phyloP scores from a whole-genome alignment of 2,113 vertebrate genomes.

The Taurulus bubalis region DNA sequence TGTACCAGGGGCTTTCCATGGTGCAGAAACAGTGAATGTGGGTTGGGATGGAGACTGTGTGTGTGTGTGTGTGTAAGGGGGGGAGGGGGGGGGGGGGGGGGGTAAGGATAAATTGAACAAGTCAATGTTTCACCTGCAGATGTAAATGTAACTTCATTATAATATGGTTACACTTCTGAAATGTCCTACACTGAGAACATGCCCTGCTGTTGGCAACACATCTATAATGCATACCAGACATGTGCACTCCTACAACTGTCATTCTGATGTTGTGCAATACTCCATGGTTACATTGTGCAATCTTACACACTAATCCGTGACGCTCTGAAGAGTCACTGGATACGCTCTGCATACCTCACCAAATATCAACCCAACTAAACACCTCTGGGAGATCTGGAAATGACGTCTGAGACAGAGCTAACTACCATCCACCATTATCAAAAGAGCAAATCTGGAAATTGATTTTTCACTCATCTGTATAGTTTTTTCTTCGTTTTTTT shows the following conservation, averaged over 20 bases:
- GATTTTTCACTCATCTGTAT: not conserved
- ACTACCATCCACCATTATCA: not conserved
- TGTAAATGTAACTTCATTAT: not conserved
- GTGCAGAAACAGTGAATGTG: slow-evolving; percentile 69
- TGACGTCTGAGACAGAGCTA: not conserved
- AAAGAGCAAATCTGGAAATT: not conserved
- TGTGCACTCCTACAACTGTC: slow-evolving; percentile 8
- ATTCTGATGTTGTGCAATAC: slow-evolving; percentile 22
- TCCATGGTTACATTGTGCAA: slow-evolving; percentile 29
- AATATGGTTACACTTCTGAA: not conserved
- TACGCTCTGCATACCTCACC: not conserved
- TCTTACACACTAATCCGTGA: not conserved
- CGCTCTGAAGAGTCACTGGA: not conserved
- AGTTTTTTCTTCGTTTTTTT: not conserved
- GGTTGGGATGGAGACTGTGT: slow-evolving; percentile 18
- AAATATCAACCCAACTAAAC: not conserved
- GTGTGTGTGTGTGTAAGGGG: not conserved
- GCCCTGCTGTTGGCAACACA: not conserved
- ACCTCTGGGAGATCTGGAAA: not conserved
- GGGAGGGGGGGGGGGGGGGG: not conserved
- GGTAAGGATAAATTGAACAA: not conserved
- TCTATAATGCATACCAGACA: not conserved
- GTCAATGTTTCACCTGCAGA: not conserved
- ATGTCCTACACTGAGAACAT: not conserved
- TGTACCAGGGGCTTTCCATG: slow-evolving; percentile 75